Evolutionary conservation across 1,140 invertebrate genomes (phyloP), one percentile per base, ranked within the genome.

Genomic region (Bombus affinis): DNA sequence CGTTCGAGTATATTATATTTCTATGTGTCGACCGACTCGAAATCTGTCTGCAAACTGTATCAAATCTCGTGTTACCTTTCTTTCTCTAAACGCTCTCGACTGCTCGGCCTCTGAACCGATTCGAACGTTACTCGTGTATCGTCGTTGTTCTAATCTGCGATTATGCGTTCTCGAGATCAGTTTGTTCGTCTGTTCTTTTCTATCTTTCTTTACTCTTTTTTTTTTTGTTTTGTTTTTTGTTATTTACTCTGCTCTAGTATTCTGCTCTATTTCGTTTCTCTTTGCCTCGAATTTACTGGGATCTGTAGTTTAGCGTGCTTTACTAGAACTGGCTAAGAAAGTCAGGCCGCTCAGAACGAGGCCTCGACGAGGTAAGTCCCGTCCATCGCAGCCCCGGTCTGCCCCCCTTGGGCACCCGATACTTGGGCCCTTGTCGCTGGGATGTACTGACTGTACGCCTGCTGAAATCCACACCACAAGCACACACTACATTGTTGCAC

Each of bases 401-500:
- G 97, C 94, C 97, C 97, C 90, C 96, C 97, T 95, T 97, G 96
- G 90, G 96, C 97, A 87, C 96, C 97, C 93, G 97, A 96, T 82
- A 91, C 89, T 92, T 94, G 92, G 92, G 94, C 94, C 92, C 94
- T 95, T 86, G 97, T 97, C 83, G 97, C 97, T 90, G 97, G 97
- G 96, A 98, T 97, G 95, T 98, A 98, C 95, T 97, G 97, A 92
- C 97, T 97, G 95, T 97, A 97, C 90, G 97, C 97, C 96, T 97
- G 97, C 96, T 97, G 96, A 95, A 96, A 95, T 95, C 92, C 93
- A 95, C 94, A 95, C 92, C 93, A 94, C 94, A 95, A 95, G 93
- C 94, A 95, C 93, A 95, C 93, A 94, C 94, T 95, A 95, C 93
- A 94, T 95, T 95, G 94, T 95, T 94, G 93, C 93, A 94, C 94